Conservation (phyloP, 1,140 invertebrate genomes). For the Ganaspis sp. region DNA sequence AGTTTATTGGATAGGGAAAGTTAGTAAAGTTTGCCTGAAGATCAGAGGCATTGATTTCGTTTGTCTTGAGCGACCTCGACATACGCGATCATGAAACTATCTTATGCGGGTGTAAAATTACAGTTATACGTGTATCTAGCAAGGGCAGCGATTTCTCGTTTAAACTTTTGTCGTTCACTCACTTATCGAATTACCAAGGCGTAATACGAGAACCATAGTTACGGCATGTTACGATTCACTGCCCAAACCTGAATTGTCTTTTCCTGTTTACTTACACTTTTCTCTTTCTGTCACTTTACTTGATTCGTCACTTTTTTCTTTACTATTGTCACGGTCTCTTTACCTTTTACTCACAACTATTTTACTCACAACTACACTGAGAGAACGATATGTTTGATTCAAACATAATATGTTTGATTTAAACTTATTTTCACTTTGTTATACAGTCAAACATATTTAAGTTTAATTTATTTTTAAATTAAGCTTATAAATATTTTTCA, state of each 20-base stretch:
- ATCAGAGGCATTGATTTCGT: constrained; percentile 7
- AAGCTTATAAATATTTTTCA: no score
- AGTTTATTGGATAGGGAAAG: background rate
- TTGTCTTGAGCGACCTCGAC: constrained; percentile 16
- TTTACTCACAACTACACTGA: no score
- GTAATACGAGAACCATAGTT: constrained; percentile 14
- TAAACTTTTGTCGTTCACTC: background rate
- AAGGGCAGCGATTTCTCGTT: constrained; percentile 3
- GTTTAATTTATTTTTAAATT: no score
- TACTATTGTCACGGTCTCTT: constrained; percentile 8
- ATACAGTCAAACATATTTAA: no score
- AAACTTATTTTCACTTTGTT: no score
- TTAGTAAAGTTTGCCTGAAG: background rate
- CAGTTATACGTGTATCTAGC: constrained; percentile 1
- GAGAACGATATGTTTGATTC: no score
- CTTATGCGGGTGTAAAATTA: constrained; percentile 15
- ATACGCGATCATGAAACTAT: constrained; percentile 21
- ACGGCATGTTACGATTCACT: constrained; percentile 19
- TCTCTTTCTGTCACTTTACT: background rate
- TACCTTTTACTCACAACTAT: background rate
- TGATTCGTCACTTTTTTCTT: background rate
- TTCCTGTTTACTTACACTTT: background rate
- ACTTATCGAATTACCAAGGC: constrained; percentile 9
- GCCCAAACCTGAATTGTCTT: background rate
- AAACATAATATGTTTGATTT: no score